Evolutionary conservation across 2,113 vertebrate species (phyloP).

Genomic region (Agelaius tricolor): DNA sequence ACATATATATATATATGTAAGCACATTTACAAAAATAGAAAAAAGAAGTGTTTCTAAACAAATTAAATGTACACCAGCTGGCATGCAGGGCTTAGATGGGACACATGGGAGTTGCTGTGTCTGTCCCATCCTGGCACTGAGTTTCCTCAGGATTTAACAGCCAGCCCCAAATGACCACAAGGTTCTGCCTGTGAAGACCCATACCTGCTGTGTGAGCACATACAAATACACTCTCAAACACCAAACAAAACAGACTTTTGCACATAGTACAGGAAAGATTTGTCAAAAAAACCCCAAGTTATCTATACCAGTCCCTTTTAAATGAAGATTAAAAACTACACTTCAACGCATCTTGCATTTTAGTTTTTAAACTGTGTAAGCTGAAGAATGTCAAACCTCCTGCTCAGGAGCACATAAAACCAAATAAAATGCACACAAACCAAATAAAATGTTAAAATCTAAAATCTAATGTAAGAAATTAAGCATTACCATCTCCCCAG

Average conservation of each 20-base stretch:
- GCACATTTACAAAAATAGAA: not conserved
- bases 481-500: slow-evolving; percentile 90
- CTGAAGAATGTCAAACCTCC: not conserved
- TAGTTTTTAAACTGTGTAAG: not conserved
- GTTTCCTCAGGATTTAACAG: not conserved
- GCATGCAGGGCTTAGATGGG: not conserved
- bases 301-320: not conserved
- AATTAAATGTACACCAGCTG: not conserved
- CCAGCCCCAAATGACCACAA: not conserved
- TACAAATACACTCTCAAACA: not conserved
- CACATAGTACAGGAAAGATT: not conserved
- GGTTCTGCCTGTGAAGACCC: not conserved
- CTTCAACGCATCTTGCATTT: not conserved
- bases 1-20: not conserved
- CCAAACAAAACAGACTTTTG: not conserved
- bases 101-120: not conserved
- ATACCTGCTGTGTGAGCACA: not conserved
- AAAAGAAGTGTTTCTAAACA: not conserved
- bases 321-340: not conserved
- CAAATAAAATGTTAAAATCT: not conserved
- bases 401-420: not conserved
- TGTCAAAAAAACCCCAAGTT: not conserved
- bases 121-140: not conserved
- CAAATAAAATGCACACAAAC: not conserved
- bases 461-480: slow-evolving; percentile 21